Evolutionary conservation across 1,140 invertebrate genomes (phyloP).

Genomic region (Penaeus vannamei): DNA sequence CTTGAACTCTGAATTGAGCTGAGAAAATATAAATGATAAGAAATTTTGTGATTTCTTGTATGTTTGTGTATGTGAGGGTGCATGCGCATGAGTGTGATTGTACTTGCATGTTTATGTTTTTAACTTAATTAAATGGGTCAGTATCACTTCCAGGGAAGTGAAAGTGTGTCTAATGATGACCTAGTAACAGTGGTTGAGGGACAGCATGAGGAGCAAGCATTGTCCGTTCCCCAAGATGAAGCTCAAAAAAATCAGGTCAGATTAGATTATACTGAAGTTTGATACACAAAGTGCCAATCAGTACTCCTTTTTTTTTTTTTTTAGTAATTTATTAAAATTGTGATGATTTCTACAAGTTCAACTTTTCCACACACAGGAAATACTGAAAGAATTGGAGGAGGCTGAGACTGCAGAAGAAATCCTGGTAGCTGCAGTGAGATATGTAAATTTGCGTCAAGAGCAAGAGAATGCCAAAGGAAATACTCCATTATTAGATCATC

Average conservation of each 20-base stretch:
- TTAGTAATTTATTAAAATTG: no score
- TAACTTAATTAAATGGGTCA: neutral
- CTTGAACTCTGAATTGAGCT: neutral
- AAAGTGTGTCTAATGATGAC: constrained; percentile 47
- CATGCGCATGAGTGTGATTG: neutral
- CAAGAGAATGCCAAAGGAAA: constrained; percentile 26
- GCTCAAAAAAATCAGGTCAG: constrained; percentile 34
- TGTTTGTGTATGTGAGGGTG: neutral
- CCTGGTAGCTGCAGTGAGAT: constrained; percentile 53
- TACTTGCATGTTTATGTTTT: neutral
- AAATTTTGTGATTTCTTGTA: no score
- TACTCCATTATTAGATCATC: constrained; percentile 7
- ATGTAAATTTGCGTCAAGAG: constrained; percentile 39
- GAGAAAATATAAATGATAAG: no score
- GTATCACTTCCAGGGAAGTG: constrained; percentile 36
- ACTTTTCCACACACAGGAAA: constrained; percentile 7
- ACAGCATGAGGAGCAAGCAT: constrained; percentile 9
- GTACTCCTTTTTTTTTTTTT: no score
- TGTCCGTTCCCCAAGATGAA: constrained; percentile 1
- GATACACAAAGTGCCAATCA: no score
- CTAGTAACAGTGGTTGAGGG: constrained; percentile 56
- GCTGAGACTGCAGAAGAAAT: constrained; percentile 58
- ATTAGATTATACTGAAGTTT: no score
- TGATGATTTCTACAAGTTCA: no score
- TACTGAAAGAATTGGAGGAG: constrained; percentile 48